Base-by-base conservation (phyloP, 1,140 invertebrate genomes). In the Oreohelix idahoensis region DNA sequence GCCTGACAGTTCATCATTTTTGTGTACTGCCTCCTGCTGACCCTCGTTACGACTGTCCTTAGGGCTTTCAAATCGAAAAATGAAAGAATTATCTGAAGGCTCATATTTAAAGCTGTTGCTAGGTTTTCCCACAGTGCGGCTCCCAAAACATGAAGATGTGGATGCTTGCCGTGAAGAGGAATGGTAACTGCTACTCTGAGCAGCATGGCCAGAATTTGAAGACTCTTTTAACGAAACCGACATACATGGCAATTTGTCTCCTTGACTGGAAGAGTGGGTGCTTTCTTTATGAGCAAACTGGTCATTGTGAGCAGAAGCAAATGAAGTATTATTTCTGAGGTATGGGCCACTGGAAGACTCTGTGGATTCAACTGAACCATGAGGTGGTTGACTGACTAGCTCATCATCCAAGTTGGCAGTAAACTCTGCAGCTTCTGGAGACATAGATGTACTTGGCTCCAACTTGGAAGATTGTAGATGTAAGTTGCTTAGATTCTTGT, bases 21-120 rank as follows among this genome's bases (percentile, higher is more conserved):
- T 17, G 2, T 51, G 45, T 10, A 4, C 10, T 11, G 29, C n/a
- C 51, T 53, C 35, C 42, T 53, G 32, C 2, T 26, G 29, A 53
- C 35, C 51, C 2, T 15, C 35, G 8, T 29, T 49, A n/a, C 13
- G 4, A 29, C 5, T 53, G 15, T 51, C n/a, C 38, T 53, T n/a
- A 5, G 38, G 36, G 23, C 23, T 36, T 53, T 79, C 77, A 66
- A 81, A 81, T 8, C 79, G 42, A 81, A 81, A 81, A 49, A 23
- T 32, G 45, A 81, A 81, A 4, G 79, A 81, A 58, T 81, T 81
- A n/a, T 81, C 79, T 26, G 79, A 81, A 26, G 38, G 79, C n/a
- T 38, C 36, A 49, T 39, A 81, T 35, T 71, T 45, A 58, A 71
- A 81, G 20, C 13, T 8, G n/a, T 32, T 53, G 35, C 26, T n/a